These are phyloP conservation scores for Caracal caracal DNA, from an alignment of 2,113 vertebrate species.

Conservation along the genomic window DNA sequence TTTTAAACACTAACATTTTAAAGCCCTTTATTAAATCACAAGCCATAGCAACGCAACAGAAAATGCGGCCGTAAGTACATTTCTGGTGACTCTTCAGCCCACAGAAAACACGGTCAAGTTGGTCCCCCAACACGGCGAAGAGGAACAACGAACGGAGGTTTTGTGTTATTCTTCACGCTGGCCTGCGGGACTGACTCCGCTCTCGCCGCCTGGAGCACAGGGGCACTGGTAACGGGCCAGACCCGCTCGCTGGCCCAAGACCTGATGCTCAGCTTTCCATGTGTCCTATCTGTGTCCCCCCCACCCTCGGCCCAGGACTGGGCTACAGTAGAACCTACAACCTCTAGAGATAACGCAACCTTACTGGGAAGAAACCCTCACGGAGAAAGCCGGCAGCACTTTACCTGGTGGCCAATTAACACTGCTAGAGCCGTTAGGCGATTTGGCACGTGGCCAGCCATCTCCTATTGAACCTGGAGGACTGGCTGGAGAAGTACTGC, in stretches of 20 bases:
- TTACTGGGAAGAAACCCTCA: accelerated
- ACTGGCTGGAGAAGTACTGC: constrained; percentile 95
- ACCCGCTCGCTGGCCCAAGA: too few species aligned
- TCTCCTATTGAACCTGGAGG: constrained; percentile 98
- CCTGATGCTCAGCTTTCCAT: accelerated
- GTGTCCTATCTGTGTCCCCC: background rate
- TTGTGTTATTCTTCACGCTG: background rate
- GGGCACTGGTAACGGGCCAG: background rate
- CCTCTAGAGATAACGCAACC: accelerated
- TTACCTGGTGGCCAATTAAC: constrained; percentile 97
- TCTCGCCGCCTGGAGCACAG: background rate
- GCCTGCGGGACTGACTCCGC: accelerated
- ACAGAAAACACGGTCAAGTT: background rate
- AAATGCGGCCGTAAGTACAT: accelerated
- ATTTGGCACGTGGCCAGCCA: constrained; percentile 99
- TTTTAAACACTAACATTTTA: background rate
- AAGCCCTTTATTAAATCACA: background rate
- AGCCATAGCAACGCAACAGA: background rate
- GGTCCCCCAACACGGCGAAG: background rate
- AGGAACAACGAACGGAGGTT: accelerated
- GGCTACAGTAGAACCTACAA: background rate
- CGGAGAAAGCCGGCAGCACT: accelerated
- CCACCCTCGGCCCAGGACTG: too few species aligned
- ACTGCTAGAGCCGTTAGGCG: constrained; percentile 96
- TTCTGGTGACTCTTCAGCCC: background rate